phyloP scores from a whole-genome alignment of 2,113 vertebrate species.

The Amphiprion percula region DNA sequence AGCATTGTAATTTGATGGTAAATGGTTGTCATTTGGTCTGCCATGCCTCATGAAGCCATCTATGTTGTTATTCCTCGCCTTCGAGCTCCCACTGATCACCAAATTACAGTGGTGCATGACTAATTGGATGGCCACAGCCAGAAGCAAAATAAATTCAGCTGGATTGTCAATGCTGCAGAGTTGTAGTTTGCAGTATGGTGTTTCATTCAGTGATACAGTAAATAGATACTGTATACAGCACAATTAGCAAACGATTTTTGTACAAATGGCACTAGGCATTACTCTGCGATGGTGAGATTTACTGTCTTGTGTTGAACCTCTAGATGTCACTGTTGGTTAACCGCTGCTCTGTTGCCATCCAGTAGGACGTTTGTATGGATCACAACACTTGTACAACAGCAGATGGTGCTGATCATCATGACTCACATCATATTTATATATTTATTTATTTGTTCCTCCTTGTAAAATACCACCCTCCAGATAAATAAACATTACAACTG shows the following conservation, averaged over 20 bases:
- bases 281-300: neutral
- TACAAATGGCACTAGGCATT: neutral
- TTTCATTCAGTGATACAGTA: neutral
- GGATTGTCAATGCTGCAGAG: constrained; percentile 52
- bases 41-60: constrained; percentile 80
- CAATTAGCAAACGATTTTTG: constrained; percentile 23
- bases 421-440: constrained; percentile 58
- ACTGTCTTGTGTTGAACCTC: constrained; percentile 52
- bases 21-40: constrained; percentile 80
- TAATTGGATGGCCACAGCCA: constrained; percentile 76
- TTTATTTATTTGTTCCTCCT: constrained; percentile 42
- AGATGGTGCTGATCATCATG: constrained; percentile 72
- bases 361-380: constrained; percentile 45
- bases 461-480: constrained; percentile 67
- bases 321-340: constrained; percentile 80
- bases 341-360: neutral
- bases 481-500: constrained; percentile 72
- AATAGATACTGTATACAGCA: constrained; percentile 10
- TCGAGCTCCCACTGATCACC: constrained; percentile 75
- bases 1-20: constrained; percentile 76
- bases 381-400: constrained; percentile 50
- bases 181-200: constrained; percentile 12
- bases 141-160: constrained; percentile 62
- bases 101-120: constrained; percentile 80
- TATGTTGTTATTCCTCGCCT: constrained; percentile 76